Percentiles rank a stretch among this genome's conserved stretches.
phyloP scores from a whole-genome alignment of 2,888 invertebrate genomes.

The Lasioglossum malachurum region DNA sequence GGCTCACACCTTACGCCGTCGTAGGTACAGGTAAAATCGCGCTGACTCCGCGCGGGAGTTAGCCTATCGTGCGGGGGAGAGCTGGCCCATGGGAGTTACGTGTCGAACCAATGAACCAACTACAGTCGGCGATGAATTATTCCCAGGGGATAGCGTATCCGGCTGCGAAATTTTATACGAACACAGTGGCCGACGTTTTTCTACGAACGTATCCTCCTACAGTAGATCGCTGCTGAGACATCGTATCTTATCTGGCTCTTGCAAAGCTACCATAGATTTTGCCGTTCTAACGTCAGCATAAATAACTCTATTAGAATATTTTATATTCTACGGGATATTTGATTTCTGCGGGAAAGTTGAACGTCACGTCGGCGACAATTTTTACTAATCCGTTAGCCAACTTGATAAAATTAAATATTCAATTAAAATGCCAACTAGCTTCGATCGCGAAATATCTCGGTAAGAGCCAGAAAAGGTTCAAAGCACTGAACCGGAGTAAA shows the following conservation, averaged over 20 bases:
- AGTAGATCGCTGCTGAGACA: neutral
- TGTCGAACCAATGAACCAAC: constrained; percentile 9
- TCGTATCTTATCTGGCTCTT: neutral
- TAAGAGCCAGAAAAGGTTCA: neutral
- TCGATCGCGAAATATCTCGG: neutral
- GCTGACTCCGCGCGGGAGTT: neutral
- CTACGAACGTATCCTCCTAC: neutral
- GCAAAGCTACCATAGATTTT: neutral
- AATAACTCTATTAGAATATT: neutral
- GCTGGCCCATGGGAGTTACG: constrained; percentile 27
- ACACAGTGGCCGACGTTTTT: constrained; percentile 17
- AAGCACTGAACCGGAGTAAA: neutral
- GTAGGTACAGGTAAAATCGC: constrained; percentile 23
- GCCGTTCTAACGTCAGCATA: neutral
- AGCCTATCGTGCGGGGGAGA: constrained; percentile 42
- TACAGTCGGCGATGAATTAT: constrained; percentile 41
- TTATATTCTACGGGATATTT: neutral
- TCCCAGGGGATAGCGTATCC: constrained; percentile 11
- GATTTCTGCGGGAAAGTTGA: neutral
- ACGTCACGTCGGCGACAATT: neutral
- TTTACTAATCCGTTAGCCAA: neutral
- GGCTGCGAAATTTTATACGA: neutral
- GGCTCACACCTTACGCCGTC: constrained; percentile 46
- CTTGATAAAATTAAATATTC: neutral
- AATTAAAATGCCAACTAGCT: neutral